These are phyloP conservation scores for Drosophila bocki DNA, from an alignment of 1,140 invertebrate species.

Conservation along the genomic window DNA sequence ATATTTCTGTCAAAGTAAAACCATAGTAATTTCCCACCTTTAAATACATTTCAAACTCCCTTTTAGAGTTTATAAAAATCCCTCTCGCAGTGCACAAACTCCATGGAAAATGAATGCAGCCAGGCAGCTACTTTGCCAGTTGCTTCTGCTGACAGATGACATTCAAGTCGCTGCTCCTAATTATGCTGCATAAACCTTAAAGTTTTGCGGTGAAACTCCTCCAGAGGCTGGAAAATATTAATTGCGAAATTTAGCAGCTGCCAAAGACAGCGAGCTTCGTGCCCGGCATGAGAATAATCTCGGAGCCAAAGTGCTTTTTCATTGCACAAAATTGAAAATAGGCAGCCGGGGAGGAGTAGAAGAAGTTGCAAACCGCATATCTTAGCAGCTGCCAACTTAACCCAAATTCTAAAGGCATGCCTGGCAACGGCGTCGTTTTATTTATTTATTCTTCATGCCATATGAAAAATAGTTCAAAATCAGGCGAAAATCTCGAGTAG, in stretches of 20 bases:
- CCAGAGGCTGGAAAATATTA: slow-evolving; percentile 55
- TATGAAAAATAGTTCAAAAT: slow-evolving; percentile 82
- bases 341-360: not conserved
- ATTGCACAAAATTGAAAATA: slow-evolving; percentile 54
- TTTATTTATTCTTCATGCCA: slow-evolving; percentile 74
- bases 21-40: not conserved
- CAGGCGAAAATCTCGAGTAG: slow-evolving; percentile 56
- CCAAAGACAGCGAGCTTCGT: slow-evolving; percentile 35
- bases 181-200: slow-evolving; percentile 58
- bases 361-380: slow-evolving; percentile 55
- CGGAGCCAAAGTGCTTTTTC: slow-evolving; percentile 37
- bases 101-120: slow-evolving; percentile 28
- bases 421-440: slow-evolving; percentile 46
- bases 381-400: slow-evolving; percentile 65
- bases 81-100: slow-evolving; percentile 6
- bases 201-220: slow-evolving; percentile 42
- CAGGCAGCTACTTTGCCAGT: slow-evolving; percentile 33
- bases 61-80: not conserved
- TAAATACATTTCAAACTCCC: not conserved
- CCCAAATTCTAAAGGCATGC: slow-evolving; percentile 50
- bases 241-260: slow-evolving; percentile 68
- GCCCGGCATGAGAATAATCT: slow-evolving; percentile 46
- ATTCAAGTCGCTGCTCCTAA: slow-evolving; percentile 57
- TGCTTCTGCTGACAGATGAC: slow-evolving; percentile 50
- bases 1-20: not conserved